A percentile compares a stretch with the other conserved stretches of the same genome.
phyloP scores from a whole-genome alignment of 2,113 vertebrate species.

The Hippocampus zosterae region DNA sequence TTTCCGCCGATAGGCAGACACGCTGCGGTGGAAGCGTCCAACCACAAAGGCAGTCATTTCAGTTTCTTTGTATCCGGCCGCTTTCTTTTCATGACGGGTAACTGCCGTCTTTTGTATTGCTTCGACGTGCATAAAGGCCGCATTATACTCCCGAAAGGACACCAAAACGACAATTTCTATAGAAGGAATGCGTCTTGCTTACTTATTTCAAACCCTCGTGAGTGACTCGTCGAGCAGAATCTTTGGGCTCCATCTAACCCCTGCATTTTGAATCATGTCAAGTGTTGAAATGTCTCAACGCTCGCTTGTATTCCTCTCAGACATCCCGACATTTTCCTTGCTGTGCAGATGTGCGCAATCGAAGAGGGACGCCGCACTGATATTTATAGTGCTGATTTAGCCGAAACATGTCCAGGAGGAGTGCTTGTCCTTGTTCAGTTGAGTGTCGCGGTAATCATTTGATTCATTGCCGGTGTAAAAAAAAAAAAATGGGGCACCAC shows the following conservation, averaged over 20 bases:
- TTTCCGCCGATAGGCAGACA: neutral
- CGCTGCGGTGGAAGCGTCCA: neutral
- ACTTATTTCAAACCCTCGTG: neutral
- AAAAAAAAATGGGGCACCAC: neutral
- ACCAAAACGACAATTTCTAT: neutral
- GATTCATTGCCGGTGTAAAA: slow-evolving; percentile 51
- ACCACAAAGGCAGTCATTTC: neutral
- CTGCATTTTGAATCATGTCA: neutral
- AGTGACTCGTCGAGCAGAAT: neutral
- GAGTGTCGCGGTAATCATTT: slow-evolving; percentile 54
- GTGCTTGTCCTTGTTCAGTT: slow-evolving; percentile 53
- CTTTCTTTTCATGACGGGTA: neutral
- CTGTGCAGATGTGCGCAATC: too few species aligned
- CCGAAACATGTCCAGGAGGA: slow-evolving; percentile 49
- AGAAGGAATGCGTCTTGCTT: neutral
- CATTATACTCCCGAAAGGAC: neutral
- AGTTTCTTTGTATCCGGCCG: neutral
- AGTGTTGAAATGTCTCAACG: neutral
- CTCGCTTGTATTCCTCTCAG: neutral
- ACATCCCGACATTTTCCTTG: neutral
- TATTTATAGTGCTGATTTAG: slow-evolving; percentile 64
- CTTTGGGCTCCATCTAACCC: neutral
- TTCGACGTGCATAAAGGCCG: neutral
- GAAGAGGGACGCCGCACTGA: slow-evolving; percentile 16
- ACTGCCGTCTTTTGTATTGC: neutral